Base-by-base conservation (phyloP, 2,888 invertebrate genomes). In the Tenodera sinensis region DNA sequence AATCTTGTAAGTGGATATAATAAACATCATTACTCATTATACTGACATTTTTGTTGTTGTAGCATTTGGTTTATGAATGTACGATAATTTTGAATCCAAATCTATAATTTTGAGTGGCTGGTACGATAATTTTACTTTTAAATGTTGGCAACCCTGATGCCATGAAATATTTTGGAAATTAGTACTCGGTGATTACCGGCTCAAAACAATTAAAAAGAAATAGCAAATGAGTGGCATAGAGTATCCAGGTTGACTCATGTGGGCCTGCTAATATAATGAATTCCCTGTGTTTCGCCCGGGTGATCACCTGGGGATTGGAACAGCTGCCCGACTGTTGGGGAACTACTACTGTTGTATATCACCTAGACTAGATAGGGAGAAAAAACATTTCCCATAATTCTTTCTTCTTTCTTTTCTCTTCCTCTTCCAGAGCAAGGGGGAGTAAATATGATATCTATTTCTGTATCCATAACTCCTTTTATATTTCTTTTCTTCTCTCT, bases 401-500 rank as follows among this genome's bases (percentile, higher is more conserved):
- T 84, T 87, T 34, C 89, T 20, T 71, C 20, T 71, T 71, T 71
- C 54, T 71, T 71, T 71, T 71, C 54, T 71, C 54, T 71, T 71
- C 54, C 54, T 71, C 54, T 85, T 85, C 30, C 85, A 42, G 30
- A 27, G 15, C 28, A 27, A 54, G 25, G 47, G 71, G 30, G 42
- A 30, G 86, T 84, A 88, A 88, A 87, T 88, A 84, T 90, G 90
- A 90, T 90, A 90, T 90, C 90, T 90, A 54, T 90, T 90, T 90
- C 90, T 84, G 84, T 85, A 81, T n/a, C 88, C 88, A 90, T 90
- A 90, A 90, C 87, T 90, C 89, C 71, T 84, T 84, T 84, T 34
- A 34, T 34, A 25, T 82, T n/a, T 8, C 30, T 1, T 84, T n/a
- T 88, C 83, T 83, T 83, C 83, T 83, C 54, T 71, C 54, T 71